Base-by-base conservation (phyloP, 2,888 invertebrate species). In the Leucophora obtusa region DNA sequence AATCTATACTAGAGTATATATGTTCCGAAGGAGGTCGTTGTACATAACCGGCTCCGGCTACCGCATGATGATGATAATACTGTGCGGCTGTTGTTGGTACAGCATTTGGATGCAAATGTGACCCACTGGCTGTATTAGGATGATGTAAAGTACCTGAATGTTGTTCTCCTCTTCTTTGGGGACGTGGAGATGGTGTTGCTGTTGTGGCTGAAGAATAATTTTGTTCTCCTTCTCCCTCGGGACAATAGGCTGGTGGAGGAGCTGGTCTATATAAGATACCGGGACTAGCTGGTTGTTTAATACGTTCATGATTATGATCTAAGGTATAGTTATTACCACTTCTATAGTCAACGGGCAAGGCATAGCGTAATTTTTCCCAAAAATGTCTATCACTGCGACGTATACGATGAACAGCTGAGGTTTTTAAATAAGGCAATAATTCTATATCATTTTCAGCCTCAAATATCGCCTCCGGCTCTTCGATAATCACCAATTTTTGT, bases 281-380 rank as follows among this genome's bases (percentile, higher is more conserved):
- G 0, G 90, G 90, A 83, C 90, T 90, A 43, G 90, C 89, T 17
- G 90, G 89, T 80, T 90, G 90, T 82, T 90, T 90, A 80, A 90
- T 86, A 73, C 90, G 88, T 82, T 90, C 90, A 56, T 91, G 91
- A 50, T 89, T 90, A 78, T 90, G 90, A 47, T 95, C 95, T 87
- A 96, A 92, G 62, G 96, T 96, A 89, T 96, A 96, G 85, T 96
- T 96, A 89, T 96, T 96, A 86, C 96, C 95, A 0, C 84, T 85
- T 86, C 93, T 94, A 84, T 95, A 89, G 74, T 91, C 91, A 83
- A 95, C 94, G 7, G 97, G 97, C 93, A 98, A 93, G 69, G 96
- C 95, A 90, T 96, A 97, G 86, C 95, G 93, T 83, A 98, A 91
- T 85, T 97, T 95, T 89, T 97, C 97, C 97, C 98, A 98, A 91